Conservation (phyloP, 2,113 vertebrate species). For the Sterna hirundo region DNA sequence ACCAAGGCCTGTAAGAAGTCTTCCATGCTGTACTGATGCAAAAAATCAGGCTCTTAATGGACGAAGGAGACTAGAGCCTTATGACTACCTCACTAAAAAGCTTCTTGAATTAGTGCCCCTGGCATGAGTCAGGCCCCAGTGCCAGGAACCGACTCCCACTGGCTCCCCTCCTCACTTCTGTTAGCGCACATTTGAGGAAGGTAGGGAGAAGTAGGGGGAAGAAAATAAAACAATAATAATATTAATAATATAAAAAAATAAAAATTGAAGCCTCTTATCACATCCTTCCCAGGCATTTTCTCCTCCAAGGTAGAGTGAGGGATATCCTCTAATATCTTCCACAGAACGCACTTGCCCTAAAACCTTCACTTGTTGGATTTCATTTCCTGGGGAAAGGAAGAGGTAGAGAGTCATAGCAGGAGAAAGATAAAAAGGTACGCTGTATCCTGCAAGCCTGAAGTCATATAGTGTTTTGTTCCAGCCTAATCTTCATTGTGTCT, state of each 20-base stretch:
- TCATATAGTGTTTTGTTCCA: not conserved
- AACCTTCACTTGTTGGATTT: not conserved
- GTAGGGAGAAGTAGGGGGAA: not conserved
- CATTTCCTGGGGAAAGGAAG: not conserved
- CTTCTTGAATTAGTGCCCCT: not conserved
- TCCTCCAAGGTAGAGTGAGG: not conserved
- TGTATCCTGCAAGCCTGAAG: not conserved
- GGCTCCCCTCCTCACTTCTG: not conserved
- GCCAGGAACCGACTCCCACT: not conserved
- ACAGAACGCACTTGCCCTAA: not conserved
- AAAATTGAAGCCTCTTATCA: not conserved
- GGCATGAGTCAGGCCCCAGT: not conserved
- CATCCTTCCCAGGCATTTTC: not conserved
- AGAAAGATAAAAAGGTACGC: not conserved
- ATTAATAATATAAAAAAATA: not conserved
- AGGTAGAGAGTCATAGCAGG: not conserved
- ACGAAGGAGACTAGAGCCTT: not conserved
- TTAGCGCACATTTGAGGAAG: not conserved
- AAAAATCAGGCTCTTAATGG: not conserved
- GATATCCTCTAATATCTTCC: not conserved
- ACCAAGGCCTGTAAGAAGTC: not conserved
- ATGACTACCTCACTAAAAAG: not conserved
- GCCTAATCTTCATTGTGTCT: not conserved
- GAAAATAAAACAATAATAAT: not conserved
- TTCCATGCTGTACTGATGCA: not conserved